Evolutionary conservation across 2,113 vertebrate species (phyloP).

Genomic region (Elachura formosa): DNA sequence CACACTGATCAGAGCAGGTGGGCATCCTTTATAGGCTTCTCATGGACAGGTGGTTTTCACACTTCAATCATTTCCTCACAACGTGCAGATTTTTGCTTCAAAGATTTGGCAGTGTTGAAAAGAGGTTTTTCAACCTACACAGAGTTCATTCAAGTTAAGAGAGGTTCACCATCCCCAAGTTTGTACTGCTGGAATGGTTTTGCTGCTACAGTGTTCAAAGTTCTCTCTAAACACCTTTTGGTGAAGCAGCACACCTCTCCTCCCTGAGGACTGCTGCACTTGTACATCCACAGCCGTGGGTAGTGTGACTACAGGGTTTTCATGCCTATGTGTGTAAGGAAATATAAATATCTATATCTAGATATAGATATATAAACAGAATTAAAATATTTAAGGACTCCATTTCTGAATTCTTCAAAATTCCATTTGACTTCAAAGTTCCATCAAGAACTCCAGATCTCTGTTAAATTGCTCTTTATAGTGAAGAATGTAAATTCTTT

Average conservation of each 20-base stretch:
- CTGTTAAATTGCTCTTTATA: background rate
- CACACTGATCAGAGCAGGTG: background rate
- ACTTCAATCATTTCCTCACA: constrained; percentile 46
- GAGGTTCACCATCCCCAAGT: constrained; percentile 1
- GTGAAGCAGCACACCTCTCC: background rate
- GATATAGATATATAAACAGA: background rate
- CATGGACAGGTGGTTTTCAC: background rate
- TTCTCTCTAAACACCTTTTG: background rate
- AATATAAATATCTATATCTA: background rate
- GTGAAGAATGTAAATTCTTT: background rate
- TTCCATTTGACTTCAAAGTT: background rate
- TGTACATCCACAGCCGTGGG: background rate
- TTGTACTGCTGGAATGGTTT: constrained; percentile 6
- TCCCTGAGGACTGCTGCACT: background rate
- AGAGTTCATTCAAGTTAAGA: constrained; percentile 27
- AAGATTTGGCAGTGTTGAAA: constrained; percentile 9
- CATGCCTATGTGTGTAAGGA: no score
- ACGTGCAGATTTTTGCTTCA: constrained; percentile 13
- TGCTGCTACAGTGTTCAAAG: background rate
- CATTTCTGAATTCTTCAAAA: background rate
- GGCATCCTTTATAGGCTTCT: background rate
- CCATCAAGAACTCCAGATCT: background rate
- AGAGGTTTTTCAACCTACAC: constrained; percentile 31
- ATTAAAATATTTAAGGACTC: background rate
- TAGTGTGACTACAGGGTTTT: no score